Conservation (phyloP, 2,113 vertebrate genomes). For the Salminus brasiliensis region DNA sequence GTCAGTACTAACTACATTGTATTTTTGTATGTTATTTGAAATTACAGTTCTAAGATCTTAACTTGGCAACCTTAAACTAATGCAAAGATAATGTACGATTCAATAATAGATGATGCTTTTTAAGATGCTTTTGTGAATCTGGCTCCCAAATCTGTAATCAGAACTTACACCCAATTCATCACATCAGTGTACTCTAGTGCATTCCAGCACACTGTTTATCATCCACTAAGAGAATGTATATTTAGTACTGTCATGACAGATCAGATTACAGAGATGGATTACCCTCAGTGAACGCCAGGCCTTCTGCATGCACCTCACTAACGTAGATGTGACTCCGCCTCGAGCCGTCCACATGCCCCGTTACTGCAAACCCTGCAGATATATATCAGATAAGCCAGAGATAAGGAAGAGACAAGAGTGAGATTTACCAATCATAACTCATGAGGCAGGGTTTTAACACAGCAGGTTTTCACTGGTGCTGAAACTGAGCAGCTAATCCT, state of each 20-base stretch:
- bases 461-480: too few relatives aligned
- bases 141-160: neutral
- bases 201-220: neutral
- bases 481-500: too few relatives aligned
- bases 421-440: neutral
- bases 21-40: too few relatives aligned
- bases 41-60: too few relatives aligned
- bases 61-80: too few relatives aligned
- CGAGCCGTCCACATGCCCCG: constrained; percentile 82
- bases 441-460: neutral
- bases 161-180: neutral
- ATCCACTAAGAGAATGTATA: neutral
- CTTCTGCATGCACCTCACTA: constrained; percentile 84
- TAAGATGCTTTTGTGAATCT: neutral
- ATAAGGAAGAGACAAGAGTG: neutral
- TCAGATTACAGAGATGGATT: constrained; percentile 11
- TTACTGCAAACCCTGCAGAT: constrained; percentile 86
- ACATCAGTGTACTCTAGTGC: neutral
- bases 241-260: neutral
- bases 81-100: too few relatives aligned
- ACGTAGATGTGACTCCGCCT: constrained; percentile 81
- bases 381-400: neutral
- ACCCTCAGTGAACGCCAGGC: constrained; percentile 84
- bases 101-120: too few relatives aligned
- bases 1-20: too few relatives aligned